Conservation (phyloP, 2,797 vertebrate genomes). For the Clarias laeviceps region DNA sequence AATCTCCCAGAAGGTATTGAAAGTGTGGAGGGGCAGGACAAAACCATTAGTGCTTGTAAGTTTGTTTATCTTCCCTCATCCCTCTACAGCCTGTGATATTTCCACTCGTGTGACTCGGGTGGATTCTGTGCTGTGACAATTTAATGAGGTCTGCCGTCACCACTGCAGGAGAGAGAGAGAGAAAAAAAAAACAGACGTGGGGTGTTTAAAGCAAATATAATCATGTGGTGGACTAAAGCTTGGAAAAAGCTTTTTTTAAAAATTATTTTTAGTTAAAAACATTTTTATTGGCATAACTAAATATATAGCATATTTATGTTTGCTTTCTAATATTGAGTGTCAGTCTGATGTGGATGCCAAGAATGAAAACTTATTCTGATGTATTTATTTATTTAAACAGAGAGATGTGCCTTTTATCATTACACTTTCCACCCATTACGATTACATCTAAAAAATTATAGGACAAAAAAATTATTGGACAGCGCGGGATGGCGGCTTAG, state of each 20-base stretch:
- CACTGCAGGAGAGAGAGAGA: not conserved
- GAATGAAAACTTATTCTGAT: no score
- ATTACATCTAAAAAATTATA: not conserved
- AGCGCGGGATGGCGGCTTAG: no score
- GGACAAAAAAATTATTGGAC: no score
- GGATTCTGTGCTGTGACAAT: constrained; percentile 53
- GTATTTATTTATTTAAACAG: not conserved
- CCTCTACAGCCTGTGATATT: constrained; percentile 58
- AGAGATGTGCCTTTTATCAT: not conserved
- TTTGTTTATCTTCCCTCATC: constrained; percentile 23
- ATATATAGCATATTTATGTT: not conserved
- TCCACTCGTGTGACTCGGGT: constrained; percentile 53
- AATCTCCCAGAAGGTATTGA: constrained; percentile 30
- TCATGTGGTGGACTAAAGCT: not conserved
- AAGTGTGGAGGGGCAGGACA: constrained; percentile 15
- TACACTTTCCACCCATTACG: not conserved
- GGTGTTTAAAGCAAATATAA: not conserved
- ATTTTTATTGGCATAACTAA: not conserved
- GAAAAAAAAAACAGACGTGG: not conserved
- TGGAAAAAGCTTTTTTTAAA: not conserved
- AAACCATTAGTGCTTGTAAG: constrained; percentile 11
- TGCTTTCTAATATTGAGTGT: not conserved
- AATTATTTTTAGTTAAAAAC: not conserved
- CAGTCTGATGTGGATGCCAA: not conserved
- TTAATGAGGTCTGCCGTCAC: constrained; percentile 56